Percentiles rank a stretch among this genome's conserved stretches.
Evolutionary conservation across 2,888 invertebrate genomes (phyloP).

Genomic region (Drosophila rellima): DNA sequence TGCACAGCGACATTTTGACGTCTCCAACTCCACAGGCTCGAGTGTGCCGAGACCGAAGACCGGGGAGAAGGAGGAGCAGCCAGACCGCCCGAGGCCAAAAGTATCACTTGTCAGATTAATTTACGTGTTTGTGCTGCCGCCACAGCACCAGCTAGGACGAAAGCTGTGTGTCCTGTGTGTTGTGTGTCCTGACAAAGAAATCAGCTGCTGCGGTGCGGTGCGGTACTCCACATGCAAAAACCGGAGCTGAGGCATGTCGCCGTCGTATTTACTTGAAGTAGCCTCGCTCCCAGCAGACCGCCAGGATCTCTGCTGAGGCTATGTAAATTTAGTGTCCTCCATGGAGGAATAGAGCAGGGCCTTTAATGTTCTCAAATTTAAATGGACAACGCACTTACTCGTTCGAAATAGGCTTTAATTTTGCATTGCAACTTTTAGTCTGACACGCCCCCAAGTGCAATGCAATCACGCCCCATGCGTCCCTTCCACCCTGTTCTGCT

Average conservation of each 20-base stretch:
- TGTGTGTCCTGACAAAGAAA: conserved; percentile 75
- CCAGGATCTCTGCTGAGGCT: conserved; percentile 17
- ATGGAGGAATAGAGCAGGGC: conserved; percentile 16
- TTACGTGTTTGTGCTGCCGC: conserved; percentile 84
- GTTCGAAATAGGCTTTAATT: conserved; percentile 61
- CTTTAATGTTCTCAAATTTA: conserved; percentile 74
- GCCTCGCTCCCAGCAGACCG: conserved; percentile 14
- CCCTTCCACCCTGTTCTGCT: conserved; percentile 20
- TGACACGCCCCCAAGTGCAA: conserved; percentile 25
- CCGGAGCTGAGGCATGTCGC: conserved; percentile 69
- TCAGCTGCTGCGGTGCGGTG: conserved; percentile 72
- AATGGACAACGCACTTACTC: conserved; percentile 57
- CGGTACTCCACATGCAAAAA: conserved; percentile 64
- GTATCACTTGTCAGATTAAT: conserved; percentile 86
- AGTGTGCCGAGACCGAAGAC: conserved; percentile 42
- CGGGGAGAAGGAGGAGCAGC: conserved; percentile 4
- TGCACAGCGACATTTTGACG: conserved; percentile 75
- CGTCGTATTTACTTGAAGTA: conserved; percentile 71
- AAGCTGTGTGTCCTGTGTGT: conserved; percentile 39
- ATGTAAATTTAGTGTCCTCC: conserved; percentile 55
- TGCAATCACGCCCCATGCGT: conserved; percentile 1
- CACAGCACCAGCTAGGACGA: conserved; percentile 53
- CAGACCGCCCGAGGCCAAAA: conserved; percentile 80
- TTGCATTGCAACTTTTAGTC: conserved; percentile 51
- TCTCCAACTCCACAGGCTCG: conserved; percentile 42